Base-by-base conservation (phyloP, 2,113 vertebrate genomes). In the Oreochromis tanganicae region DNA sequence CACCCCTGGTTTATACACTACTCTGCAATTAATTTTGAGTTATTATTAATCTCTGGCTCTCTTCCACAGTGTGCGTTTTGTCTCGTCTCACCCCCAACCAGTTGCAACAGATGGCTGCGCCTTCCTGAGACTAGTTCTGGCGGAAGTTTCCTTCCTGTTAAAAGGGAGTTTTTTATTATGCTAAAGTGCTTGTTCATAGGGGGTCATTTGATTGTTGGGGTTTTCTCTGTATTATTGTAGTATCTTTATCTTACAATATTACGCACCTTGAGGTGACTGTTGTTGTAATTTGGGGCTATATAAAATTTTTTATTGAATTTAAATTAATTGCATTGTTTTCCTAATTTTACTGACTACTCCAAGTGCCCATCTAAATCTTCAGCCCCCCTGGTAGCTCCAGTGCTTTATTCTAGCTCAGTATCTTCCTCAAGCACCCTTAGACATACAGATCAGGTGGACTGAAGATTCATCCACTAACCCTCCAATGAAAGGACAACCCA, bases 101-200 rank as follows among this genome's bases (percentile, higher is more conserved):
- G 0, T 66, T 4, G 6, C 61, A 38, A 1, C 32, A 66, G 32
- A 38, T 38, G 32, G 17, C 61, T 0, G 61, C 34, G 0, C 34
- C 61, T 38, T 17, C 61, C 10, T 66, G 19, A 38, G 34, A 34
- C 0, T 1, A 1, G 61, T 38, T 66, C 61, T n/a, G 34, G 1
- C 38, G 34, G 1, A n/a, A 0, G 32, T 36, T 66, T 66, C 17
- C 17, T 66, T 66, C 61, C 61, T 66, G 14, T 61, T 61, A 63
- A 36, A 4, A 63, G 59, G 59, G 59, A 63, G 9, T n/a, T 63
- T 63, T 36, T 66, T n/a, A 12, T 66, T 36, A 4, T 36, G 32
- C 61, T 12, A 7, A 66, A 66, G 17, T 36, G 32, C 9, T 63
- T 63, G 17, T 17, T 36, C 32, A 66, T 66, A 66, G 32, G 17